Evolutionary conservation across 2,113 vertebrate genomes (phyloP).

Genomic region (Ia io): DNA sequence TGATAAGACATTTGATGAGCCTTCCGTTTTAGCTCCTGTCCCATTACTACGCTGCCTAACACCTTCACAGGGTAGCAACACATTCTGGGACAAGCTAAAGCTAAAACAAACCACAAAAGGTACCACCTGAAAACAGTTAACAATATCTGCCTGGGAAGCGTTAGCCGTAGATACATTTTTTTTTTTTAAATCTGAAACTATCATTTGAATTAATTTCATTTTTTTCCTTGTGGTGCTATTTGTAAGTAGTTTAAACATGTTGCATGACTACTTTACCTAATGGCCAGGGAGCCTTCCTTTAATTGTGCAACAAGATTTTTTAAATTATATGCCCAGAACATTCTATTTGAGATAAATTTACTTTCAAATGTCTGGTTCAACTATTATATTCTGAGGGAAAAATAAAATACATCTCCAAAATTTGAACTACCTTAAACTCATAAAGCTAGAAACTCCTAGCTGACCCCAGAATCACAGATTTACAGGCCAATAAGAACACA

Average conservation of each 20-base stretch:
- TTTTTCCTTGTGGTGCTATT: conserved; percentile 4
- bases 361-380: conserved; percentile 24
- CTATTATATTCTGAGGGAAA: neutral
- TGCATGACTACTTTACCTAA: conserved; percentile 1
- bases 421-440: conserved; percentile 6
- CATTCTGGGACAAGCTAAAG: conserved; percentile 11
- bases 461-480: neutral
- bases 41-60: neutral
- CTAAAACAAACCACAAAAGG: conserved; percentile 54
- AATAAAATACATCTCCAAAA: neutral
- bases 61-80: conserved; percentile 33
- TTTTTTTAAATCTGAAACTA: neutral
- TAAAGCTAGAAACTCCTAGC: neutral
- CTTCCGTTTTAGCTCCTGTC: conserved; percentile 46
- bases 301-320: conserved; percentile 7
- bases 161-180: neutral
- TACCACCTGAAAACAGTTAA: neutral
- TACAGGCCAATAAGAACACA: neutral
- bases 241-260: conserved; percentile 21
- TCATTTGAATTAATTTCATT: conserved; percentile 36
- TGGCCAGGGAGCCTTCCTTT: neutral
- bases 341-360: neutral
- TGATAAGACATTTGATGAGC: conserved; percentile 47
- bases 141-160: neutral
- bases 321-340: neutral